Evolutionary conservation across 2,797 vertebrate genomes (phyloP), one percentile per base, ranked within the genome.

Genomic region (Falco biarmicus): DNA sequence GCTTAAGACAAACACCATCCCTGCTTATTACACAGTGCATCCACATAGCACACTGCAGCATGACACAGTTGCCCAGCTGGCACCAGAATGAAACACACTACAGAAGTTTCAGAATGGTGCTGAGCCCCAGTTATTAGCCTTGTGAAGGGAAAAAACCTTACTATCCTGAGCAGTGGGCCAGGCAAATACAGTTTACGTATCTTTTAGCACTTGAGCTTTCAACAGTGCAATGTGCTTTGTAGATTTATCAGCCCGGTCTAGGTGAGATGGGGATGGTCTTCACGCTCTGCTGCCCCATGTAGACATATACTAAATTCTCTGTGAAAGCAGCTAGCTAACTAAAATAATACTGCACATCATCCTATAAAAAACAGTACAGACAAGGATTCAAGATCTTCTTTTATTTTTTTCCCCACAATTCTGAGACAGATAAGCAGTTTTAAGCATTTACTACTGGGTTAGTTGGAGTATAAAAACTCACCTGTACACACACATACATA

Each of bases 151-250:
- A 7, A 85, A 85, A 70, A 87, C 74, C 6, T 31, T 89, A 56
- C n/a, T 71, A 1, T 24, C 39, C 28, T 64, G 45, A 95, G 53
- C 41, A 70, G 22, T 25, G 22, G 50, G 41, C 26, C 37, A 68
- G 45, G 37, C 11, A 93, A 86, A 83, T 51, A 34, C 4, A 19
- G 51, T 69, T 80, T 34, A 50, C 60, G 7, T 4, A 32, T 59
- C 21, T 95, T 66, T 66, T 45, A 85, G 43, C n/a, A 45, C 56
- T n/a, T 57, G 37, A 95, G 60, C 45, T 80, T 80, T 66, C 53
- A 68, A 54, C 8, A 64, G 39, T 41, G 28, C 37, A 80, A 39
- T 22, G 32, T 82, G 31, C 48, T 89, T 87, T 0, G 0, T 4
- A 37, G n/a, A 66, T 84, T 84, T 61, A 76, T 68, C 70, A 84